Evolutionary conservation across 1,140 invertebrate species (phyloP).

Genomic region (Cotesia vestalis): DNA sequence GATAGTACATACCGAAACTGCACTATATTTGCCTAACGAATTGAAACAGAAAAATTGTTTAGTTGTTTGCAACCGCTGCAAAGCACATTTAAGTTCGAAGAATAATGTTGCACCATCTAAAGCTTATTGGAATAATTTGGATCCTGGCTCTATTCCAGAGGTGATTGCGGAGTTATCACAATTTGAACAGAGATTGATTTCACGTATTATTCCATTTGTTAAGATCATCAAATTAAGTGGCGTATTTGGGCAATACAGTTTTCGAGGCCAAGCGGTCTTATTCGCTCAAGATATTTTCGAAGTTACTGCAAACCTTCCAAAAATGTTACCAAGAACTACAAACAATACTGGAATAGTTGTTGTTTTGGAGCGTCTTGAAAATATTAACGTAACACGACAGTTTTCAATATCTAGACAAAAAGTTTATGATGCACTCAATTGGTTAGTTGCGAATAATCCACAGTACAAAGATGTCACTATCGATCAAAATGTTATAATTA

Average conservation of each 20-base stretch:
- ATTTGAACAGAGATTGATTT: constrained; percentile 39
- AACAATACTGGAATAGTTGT: constrained; percentile 43
- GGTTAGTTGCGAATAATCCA: constrained; percentile 41
- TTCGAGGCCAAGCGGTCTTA: constrained; percentile 46
- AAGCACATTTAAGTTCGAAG: not conserved
- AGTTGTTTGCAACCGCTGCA: not conserved
- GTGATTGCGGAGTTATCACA: constrained; percentile 25
- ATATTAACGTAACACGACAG: constrained; percentile 46
- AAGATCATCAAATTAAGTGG: constrained; percentile 40
- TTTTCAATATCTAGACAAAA: constrained; percentile 25
- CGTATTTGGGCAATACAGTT: constrained; percentile 46
- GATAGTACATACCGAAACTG: not conserved
- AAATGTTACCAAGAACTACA: constrained; percentile 43
- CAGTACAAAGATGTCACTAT: constrained; percentile 40
- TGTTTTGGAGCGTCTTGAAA: constrained; percentile 47
- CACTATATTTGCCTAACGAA: not conserved
- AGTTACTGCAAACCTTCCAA: constrained; percentile 43
- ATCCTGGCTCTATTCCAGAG: constrained; percentile 14
- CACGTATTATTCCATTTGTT: constrained; percentile 40
- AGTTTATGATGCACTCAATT: constrained; percentile 27
- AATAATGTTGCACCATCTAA: not conserved
- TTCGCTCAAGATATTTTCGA: constrained; percentile 52
- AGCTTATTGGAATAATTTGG: constrained; percentile 20
- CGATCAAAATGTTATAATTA: not conserved
- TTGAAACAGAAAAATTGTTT: not conserved